A percentile compares a stretch with the other conserved stretches of the same genome.
phyloP scores from a whole-genome alignment of 2,888 invertebrate genomes.

The Euproctis similis region DNA sequence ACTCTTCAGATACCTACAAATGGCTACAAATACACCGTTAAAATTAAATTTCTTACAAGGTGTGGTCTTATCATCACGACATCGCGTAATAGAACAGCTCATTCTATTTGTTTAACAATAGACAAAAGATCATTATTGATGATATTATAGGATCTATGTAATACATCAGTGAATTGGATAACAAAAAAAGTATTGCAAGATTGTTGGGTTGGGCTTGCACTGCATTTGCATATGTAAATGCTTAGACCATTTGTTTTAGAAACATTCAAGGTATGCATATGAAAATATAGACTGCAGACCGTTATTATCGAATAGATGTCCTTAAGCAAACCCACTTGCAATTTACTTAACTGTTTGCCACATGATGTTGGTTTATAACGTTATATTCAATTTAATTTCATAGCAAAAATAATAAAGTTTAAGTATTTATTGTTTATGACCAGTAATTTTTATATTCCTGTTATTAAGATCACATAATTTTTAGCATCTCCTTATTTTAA shows the following conservation, averaged over 20 bases:
- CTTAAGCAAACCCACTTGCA: conserved; percentile 52
- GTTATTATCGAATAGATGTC: conserved; percentile 39
- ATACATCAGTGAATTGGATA: too few relatives aligned
- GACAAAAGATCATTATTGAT: conserved; percentile 25
- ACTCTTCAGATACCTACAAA: conserved; percentile 47
- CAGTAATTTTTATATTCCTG: too few relatives aligned
- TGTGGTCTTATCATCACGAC: conserved; percentile 52
- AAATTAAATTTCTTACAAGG: conserved; percentile 52
- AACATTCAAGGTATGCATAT: conserved; percentile 47
- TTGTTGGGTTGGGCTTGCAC: conserved; percentile 13
- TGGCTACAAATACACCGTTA: conserved; percentile 74
- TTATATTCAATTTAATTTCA: too few relatives aligned
- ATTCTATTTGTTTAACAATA: conserved; percentile 21
- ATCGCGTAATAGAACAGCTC: conserved; percentile 50
- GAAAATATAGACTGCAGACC: conserved; percentile 39
- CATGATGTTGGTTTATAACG: too few relatives aligned
- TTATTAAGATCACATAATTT: too few relatives aligned
- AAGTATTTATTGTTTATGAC: too few relatives aligned
- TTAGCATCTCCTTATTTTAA: too few relatives aligned
- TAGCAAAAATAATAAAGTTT: too few relatives aligned
- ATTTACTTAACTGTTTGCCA: too few relatives aligned
- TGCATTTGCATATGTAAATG: conserved; percentile 28
- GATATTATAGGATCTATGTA: conserved; percentile 12
- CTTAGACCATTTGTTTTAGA: conserved; percentile 28
- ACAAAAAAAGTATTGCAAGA: conserved; percentile 20